Base-by-base conservation (phyloP, 1,140 invertebrate genomes). In the Caenorhabditis elegans region DNA sequence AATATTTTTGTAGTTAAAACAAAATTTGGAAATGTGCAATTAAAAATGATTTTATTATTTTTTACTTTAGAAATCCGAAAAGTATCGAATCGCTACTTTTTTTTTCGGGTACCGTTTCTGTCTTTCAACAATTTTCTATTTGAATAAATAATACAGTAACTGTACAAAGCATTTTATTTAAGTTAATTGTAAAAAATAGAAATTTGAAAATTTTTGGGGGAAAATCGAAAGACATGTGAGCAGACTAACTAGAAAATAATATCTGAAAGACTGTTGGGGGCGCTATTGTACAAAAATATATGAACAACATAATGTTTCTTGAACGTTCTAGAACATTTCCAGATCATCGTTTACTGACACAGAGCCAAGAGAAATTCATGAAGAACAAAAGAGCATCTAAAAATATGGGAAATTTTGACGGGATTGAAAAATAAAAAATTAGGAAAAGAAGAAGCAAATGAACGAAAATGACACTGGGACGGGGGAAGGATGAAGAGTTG, bases 91-190 rank as follows among this genome's bases (percentile, higher is more conserved):
- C n/a, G n/a, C n/a, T n/a, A n/a, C n/a, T n/a, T n/a, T n/a, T n/a
- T n/a, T n/a, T n/a, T n/a, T n/a, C n/a, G n/a, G n/a, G n/a, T n/a
- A n/a, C n/a, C n/a, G n/a, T n/a, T n/a, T n/a, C n/a, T n/a, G n/a
- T n/a, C n/a, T n/a, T n/a, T n/a, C n/a, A n/a, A n/a, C n/a, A n/a
- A n/a, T n/a, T n/a, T n/a, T n/a, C n/a, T n/a, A 43, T 43, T 43
- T 5, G 19, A 24, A 6, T 22, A 24, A 53, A 24, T 6, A 10
- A 4, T n/a, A 53, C 19, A 24, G 24, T n/a, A 1, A 70, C 3
- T 70, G 60, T 70, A 70, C 60, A 70, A 70, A 70, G 60, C 60
- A 70, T 13, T 70, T 70, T 70, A 70, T 70, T 70, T 60, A 1
- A n/a, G n/a, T n/a, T n/a, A n/a, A n/a, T n/a, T n/a, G n/a, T n/a